Evolutionary conservation across 2,888 invertebrate species (phyloP).

Genomic region (Cosmia pyralina): DNA sequence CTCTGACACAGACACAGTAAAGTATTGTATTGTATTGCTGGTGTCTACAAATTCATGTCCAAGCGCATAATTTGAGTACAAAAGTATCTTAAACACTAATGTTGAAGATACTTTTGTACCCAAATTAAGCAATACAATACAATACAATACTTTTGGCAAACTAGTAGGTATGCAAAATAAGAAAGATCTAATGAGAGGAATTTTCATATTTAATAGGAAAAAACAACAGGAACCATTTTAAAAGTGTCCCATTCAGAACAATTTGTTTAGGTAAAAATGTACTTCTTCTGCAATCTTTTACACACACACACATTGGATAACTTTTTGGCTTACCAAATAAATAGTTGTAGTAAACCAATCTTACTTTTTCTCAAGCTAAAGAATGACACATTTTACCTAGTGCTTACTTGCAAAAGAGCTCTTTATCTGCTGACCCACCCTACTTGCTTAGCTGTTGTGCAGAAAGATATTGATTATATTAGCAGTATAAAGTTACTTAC

Average conservation of each 20-base stretch:
- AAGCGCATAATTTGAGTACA: no score
- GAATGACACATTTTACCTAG: constrained; percentile 13
- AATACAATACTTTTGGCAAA: not conserved
- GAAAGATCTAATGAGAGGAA: not conserved
- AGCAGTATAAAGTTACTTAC: constrained; percentile 15
- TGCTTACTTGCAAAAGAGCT: constrained; percentile 2
- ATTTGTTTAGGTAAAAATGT: not conserved
- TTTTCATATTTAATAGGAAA: not conserved
- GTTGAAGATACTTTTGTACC: not conserved
- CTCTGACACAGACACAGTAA: no score
- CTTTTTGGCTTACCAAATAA: not conserved
- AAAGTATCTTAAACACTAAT: no score
- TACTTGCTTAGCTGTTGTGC: not conserved
- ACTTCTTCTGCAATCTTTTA: no score
- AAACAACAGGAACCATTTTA: not conserved
- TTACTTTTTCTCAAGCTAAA: not conserved
- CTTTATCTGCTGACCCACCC: constrained; percentile 20
- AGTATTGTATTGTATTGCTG: no score
- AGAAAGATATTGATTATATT: not conserved
- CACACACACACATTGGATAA: not conserved
- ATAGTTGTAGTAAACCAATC: not conserved
- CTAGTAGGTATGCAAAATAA: not conserved
- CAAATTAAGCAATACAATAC: not conserved
- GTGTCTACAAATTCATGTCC: no score
- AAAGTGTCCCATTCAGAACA: not conserved